Evolutionary conservation across 2,888 invertebrate species (phyloP).

Genomic region (Agrochola circellaris): DNA sequence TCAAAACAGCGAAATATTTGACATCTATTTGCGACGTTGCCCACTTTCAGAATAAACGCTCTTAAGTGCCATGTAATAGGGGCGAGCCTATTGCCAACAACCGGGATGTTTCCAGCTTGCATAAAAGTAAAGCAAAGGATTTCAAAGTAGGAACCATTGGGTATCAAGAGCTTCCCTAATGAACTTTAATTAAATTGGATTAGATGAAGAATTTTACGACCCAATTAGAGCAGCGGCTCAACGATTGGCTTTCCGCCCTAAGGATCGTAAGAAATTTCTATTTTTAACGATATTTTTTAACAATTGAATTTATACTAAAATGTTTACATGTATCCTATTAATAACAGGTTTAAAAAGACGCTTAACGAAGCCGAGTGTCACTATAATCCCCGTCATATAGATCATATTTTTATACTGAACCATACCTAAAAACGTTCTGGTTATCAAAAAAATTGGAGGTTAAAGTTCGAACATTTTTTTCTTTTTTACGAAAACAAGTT

Average conservation of each 20-base stretch:
- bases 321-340: background rate
- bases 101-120: background rate
- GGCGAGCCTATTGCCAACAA: background rate
- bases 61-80: background rate
- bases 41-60: too few species aligned
- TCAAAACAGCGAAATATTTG: too few species aligned
- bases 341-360: background rate
- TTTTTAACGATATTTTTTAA: conserved; percentile 17
- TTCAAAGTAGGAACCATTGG: background rate
- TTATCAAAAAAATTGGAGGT: too few species aligned
- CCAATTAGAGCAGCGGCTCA: conserved; percentile 31
- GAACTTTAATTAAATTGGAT: conserved; percentile 42
- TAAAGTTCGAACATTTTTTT: too few species aligned
- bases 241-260: conserved; percentile 12
- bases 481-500: too few species aligned
- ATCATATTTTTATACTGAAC: too few species aligned
- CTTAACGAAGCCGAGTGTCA: background rate
- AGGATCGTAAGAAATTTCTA: background rate
- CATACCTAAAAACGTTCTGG: too few species aligned
- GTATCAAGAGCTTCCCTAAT: background rate
- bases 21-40: too few species aligned
- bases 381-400: too few species aligned
- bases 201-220: conserved; percentile 39
- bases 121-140: background rate
- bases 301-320: background rate